Percentiles rank a stretch among this genome's conserved stretches.
These are phyloP conservation scores for Plectrocnemia conspersa DNA, from an alignment of 1,140 invertebrate genomes.

Conservation along the genomic window DNA sequence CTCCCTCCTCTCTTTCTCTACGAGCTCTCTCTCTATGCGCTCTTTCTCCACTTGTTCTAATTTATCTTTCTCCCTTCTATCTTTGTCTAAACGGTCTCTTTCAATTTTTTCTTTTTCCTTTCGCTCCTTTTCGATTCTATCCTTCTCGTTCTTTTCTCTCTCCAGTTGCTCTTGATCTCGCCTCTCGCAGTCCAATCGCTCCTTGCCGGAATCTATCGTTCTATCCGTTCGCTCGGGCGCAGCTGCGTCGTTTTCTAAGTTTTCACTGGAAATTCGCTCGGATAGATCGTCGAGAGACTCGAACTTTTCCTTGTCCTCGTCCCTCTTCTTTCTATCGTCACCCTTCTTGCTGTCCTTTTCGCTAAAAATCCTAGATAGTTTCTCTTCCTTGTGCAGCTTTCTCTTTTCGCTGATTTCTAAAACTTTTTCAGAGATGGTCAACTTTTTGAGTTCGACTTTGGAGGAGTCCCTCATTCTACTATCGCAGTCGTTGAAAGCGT, in stretches of 20 bases:
- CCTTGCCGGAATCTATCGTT: conserved; percentile 43
- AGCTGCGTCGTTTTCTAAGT: conserved; percentile 34
- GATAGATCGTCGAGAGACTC: conserved; percentile 2
- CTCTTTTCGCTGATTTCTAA: conserved; percentile 15
- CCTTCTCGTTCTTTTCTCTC: conserved; percentile 37
- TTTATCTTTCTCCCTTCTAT: conserved; percentile 40
- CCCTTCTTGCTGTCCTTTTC: conserved; percentile 25
- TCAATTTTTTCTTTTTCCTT: conserved; percentile 29
- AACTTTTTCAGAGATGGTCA: conserved; percentile 24
- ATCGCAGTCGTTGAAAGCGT: conserved; percentile 12
- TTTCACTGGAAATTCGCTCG: neutral
- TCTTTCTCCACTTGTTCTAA: conserved; percentile 22
- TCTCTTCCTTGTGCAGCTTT: conserved; percentile 27
- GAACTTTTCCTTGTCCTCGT: conserved; percentile 27
- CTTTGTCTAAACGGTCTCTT: conserved; percentile 37
- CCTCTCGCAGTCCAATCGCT: conserved; percentile 48
- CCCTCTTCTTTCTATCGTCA: conserved; percentile 26
- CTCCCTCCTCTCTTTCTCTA: conserved; percentile 33
- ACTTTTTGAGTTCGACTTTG: conserved; percentile 15
- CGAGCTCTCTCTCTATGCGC: conserved; percentile 34
- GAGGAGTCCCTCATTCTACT: conserved; percentile 25
- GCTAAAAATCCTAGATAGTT: conserved; percentile 10
- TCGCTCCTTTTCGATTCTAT: conserved; percentile 29
- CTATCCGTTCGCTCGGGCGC: conserved; percentile 41
- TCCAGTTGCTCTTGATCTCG: conserved; percentile 50